Evolutionary conservation across 1,140 invertebrate species (phyloP), one percentile per base, ranked within the genome.

Genomic region (Bombus confusus): DNA sequence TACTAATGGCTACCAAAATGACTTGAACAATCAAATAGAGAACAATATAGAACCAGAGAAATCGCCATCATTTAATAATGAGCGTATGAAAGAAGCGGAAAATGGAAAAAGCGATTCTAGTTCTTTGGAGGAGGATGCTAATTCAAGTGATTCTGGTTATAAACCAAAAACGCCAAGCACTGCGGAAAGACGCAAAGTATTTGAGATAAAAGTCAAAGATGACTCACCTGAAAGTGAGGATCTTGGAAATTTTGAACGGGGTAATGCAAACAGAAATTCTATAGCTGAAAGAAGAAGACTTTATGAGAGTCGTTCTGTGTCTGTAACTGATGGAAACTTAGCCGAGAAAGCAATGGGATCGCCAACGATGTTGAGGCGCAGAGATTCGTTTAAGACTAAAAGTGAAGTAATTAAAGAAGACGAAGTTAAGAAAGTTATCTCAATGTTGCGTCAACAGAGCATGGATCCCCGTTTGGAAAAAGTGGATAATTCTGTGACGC

Each of bases 281-380:
- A 98, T 98, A 88, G 97, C 97, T 3, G 97, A 98, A 83, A 95
- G 97, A 15, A 95, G 97, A 8, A 96, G 97, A 84, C 95, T 98
- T 88, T 98, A 98, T 92, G 97, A 98, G 90, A 96, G 95, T 91
- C 96, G 97, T 34, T 97, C 96, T 0, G 95, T 96, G 18, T 96
- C 96, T 37, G 96, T 96, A 25, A 95, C 95, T 31, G 94, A 95
- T 74, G 93, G 96, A 47, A 96, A 96, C 79, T 94, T 96, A 13
- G 96, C 95, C 0, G 97, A 97, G 85, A 96, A 97, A 86, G 95
- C 96, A 10, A 95, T 96, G 80, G 96, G 96, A 3, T 97, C 97
- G 34, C 97, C 97, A 31, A 97, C 97, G 0, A 96, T 97, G 76
- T 93, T 97, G 73, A 96, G 96, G 93, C 95, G 96, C 83, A 93